Base-by-base conservation (phyloP, 2,113 vertebrate genomes). In the Eptesicus fuscus region DNA sequence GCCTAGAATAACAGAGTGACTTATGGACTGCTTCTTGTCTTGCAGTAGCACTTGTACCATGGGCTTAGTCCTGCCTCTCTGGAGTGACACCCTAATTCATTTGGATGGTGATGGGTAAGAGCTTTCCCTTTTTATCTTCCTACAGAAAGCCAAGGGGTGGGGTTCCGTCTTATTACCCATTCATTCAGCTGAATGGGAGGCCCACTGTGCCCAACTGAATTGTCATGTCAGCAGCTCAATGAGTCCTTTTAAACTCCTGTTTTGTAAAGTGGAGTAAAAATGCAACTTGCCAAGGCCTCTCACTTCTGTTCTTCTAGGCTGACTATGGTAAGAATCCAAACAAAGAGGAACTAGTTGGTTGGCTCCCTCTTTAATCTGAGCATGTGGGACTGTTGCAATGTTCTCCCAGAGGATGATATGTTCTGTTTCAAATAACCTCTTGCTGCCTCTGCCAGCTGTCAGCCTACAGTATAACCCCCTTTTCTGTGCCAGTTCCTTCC, bases 51-150 rank as follows among this genome's bases (percentile, higher is more conserved):
- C 98, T 93, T 99, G 99, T 83, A 99, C 99, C 0, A 99, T 99
- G 98, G 99, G 99, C 71, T 98, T 99, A 97, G 99, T 99, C 97
- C 98, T 99, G 97, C 99, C 99, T 0, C 99, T 99, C 97, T 99
- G 99, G 99, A 99, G 99, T 61, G 99, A 99, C 98, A 99, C 99
- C 22, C 97, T 99, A 95, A 99, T 99, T 97, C 99, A 99, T 98
- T 98, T 99, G 99, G 99, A 99, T 35, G 99, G 99, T 94, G 99
- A 99, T 70, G 99, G 99, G 99, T 99, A 98, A 99, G 99, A 97
- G 18, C 61, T 59, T 97, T 94, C 61, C 67, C 78, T 94, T 93
- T 93, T 80, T 84, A 70, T 94, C 94, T 53, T 84, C 59, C 0
- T 28, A 11, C 37, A 77, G 69, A 13, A 77, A 95, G 40, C 71